phyloP scores from a whole-genome alignment of 1,140 invertebrate genomes.

The Drosophila cardini region DNA sequence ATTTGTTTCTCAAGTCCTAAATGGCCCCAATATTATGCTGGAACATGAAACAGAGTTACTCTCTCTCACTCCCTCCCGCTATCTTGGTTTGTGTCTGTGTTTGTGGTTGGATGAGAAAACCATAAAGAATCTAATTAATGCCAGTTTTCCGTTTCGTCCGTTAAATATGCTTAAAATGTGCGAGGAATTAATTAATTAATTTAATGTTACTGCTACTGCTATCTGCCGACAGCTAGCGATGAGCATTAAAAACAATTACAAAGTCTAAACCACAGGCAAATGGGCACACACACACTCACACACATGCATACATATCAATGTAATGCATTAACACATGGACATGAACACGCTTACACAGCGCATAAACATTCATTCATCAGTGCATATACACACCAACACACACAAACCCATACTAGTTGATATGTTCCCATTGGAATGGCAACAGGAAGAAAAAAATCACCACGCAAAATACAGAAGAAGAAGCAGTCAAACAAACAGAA shows the following conservation, averaged over 20 bases:
- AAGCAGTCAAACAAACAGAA: slow-evolving; percentile 26
- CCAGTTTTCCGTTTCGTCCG: slow-evolving; percentile 14
- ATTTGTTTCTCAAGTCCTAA: slow-evolving; percentile 33
- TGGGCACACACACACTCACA: slow-evolving; percentile 15
- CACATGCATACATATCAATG: not conserved
- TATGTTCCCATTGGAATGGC: slow-evolving; percentile 13
- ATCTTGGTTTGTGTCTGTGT: not conserved
- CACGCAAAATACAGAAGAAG: slow-evolving; percentile 28
- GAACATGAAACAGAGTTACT: slow-evolving; percentile 48
- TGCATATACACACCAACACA: not conserved
- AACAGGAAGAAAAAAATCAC: slow-evolving; percentile 32
- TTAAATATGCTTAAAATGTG: slow-evolving; percentile 57
- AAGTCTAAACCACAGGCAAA: slow-evolving; percentile 43
- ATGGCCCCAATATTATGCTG: slow-evolving; percentile 51
- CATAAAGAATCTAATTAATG: slow-evolving; percentile 54
- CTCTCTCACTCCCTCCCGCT: not conserved
- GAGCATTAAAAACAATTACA: slow-evolving; percentile 62
- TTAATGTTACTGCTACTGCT: slow-evolving; percentile 50
- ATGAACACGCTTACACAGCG: slow-evolving; percentile 10
- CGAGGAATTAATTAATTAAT: slow-evolving; percentile 68
- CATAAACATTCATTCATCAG: slow-evolving; percentile 5
- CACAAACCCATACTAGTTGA: not conserved
- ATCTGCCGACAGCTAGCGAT: slow-evolving; percentile 18
- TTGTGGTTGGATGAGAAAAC: slow-evolving; percentile 13
- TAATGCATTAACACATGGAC: slow-evolving; percentile 14